Evolutionary conservation across 2,113 vertebrate genomes (phyloP), one percentile per base, ranked within the genome.

Genomic region (Oceanodroma tethys): DNA sequence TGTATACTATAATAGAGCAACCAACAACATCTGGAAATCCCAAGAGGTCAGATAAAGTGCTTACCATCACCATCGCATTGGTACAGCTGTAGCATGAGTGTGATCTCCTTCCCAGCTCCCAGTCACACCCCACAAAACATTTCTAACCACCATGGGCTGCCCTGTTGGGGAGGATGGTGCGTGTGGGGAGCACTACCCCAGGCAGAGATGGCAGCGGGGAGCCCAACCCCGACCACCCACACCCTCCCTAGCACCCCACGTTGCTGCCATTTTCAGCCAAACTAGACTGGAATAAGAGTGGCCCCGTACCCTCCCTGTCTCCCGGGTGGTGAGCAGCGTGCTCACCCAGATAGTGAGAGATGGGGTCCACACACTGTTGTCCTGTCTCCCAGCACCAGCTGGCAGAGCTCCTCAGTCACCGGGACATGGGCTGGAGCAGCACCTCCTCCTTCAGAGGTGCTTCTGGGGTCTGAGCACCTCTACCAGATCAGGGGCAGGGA

Each of bases 341-440:
- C 48, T 81, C 47, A 48, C 6, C 9, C 47, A n/a, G 42, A 36
- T 8, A 72, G 40, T 13, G 7, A 65, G 45, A 78, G 55, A 26
- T 18, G 32, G 16, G 18, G 11, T 7, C 84, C 21, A 34, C 3
- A 3, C 15, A 3, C 0, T 1, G 19, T 3, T 34, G 27, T 34
- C 29, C 23, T 3, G 3, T 22, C 52, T 63, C 47, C 47, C 48
- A 55, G 68, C 16, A 45, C 6, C 59, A 85, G 59, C 13, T 43
- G 38, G 27, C 66, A 79, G 55, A 79, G 36, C 50, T 73, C 34
- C 47, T 78, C 59, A 47, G 29, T 45, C 84, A 43, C 53, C 3
- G 11, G 53, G 29, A 68, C 10, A 10, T 3, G 14, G 58, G 21
- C 47, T 40, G 27, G 27, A 78, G 43, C n/a, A 81, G 43, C 32